phyloP scores from a whole-genome alignment of 2,797 vertebrate genomes.

The Hozukius guyotensis region DNA sequence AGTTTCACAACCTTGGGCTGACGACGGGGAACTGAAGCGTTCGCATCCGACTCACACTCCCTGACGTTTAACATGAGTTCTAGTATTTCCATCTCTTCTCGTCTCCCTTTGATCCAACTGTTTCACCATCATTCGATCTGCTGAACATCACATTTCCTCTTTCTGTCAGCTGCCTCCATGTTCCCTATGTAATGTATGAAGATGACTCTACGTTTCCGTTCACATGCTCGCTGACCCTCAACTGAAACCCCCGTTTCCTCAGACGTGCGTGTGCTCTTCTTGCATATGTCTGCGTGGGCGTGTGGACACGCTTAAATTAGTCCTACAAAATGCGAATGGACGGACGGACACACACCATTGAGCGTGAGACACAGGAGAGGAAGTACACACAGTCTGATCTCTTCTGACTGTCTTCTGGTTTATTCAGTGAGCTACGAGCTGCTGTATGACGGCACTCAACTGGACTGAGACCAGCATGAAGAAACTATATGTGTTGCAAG shows the following conservation, averaged over 20 bases:
- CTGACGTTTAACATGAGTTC: neutral
- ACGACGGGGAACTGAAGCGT: neutral
- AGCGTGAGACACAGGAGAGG: slow-evolving; percentile 19
- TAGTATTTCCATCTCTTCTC: neutral
- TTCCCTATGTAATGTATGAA: neutral
- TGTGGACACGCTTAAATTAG: slow-evolving; percentile 28
- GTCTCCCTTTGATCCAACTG: neutral
- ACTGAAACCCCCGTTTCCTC: neutral
- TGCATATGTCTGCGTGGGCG: neutral
- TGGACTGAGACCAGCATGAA: slow-evolving; percentile 8
- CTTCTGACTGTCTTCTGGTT: slow-evolving; percentile 36
- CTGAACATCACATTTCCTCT: slow-evolving; percentile 10
- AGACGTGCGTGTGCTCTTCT: neutral
- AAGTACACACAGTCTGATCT: slow-evolving; percentile 37
- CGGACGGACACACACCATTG: slow-evolving; percentile 35
- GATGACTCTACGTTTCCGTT: slow-evolving; percentile 29
- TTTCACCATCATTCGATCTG: neutral
- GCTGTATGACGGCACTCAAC: slow-evolving; percentile 15
- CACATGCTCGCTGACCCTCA: slow-evolving; percentile 40
- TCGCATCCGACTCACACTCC: neutral
- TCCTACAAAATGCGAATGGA: slow-evolving; percentile 2
- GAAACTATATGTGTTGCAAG: neutral
- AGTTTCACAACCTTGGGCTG: neutral
- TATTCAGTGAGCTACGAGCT: slow-evolving; percentile 37
- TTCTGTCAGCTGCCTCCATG: neutral